These are phyloP conservation scores for Caenorhabditis latens DNA, from an alignment of 1,140 invertebrate species.

Conservation along the genomic window DNA sequence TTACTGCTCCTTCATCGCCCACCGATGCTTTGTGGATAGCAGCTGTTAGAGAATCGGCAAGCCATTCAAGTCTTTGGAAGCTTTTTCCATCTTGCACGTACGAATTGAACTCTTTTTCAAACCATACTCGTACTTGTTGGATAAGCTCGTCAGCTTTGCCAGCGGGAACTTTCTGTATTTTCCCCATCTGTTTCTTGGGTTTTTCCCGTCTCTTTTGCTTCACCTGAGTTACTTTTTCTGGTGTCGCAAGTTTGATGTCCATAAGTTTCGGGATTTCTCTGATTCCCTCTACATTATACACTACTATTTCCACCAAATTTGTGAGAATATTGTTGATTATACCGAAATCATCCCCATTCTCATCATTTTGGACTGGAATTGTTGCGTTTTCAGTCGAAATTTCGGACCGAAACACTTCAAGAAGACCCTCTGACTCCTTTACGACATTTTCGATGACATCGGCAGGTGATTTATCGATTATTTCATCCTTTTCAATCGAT, in stretches of 20 bases:
- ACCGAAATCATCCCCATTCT: too few species aligned
- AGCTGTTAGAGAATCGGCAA: background rate
- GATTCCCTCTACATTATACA: too few species aligned
- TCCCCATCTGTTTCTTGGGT: background rate
- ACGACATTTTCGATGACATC: background rate
- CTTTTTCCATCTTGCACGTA: background rate
- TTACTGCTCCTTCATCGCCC: background rate
- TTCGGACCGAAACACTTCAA: too few species aligned
- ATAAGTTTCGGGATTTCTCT: too few species aligned
- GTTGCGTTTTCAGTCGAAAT: too few species aligned
- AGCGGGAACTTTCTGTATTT: background rate
- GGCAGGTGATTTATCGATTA: too few species aligned
- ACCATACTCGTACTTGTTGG: background rate
- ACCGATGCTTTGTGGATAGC: background rate
- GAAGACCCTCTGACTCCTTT: background rate
- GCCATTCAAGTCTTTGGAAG: slow-evolving; percentile 8
- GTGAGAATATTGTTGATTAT: too few species aligned
- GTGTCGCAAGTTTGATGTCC: background rate
- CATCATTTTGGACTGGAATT: too few species aligned
- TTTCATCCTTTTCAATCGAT: too few species aligned
- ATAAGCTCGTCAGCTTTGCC: background rate
- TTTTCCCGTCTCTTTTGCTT: background rate
- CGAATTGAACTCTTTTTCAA: background rate
- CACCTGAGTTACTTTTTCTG: background rate
- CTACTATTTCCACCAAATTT: too few species aligned